Evolutionary conservation across 2,888 invertebrate species (phyloP), one percentile per base, ranked within the genome.

Genomic region (Villa cingulata): DNA sequence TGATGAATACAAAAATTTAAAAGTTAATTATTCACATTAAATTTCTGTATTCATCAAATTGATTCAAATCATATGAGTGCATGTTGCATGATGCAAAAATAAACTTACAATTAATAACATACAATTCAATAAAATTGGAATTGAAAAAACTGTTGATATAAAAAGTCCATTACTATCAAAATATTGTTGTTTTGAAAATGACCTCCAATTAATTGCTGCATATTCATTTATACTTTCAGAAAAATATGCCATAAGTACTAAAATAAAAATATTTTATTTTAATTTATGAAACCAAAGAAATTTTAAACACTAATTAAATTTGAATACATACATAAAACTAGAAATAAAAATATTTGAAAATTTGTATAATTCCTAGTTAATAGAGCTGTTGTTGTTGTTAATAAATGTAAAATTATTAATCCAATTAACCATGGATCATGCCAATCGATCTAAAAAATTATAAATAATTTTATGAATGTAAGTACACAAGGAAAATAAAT

Each of bases 141-240:
- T 82, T n/a, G 90, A 92, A 70, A 91, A 91, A 19, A 92, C 87
- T 14, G 90, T 78, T 1, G 92, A 92, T 74, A 94, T 91, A 65
- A 94, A 94, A 45, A 92, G 73, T 18, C 94, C 94, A 71, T 86
- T 86, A 59, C 86, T 86, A 67, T 94, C 94, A 66, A 94, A 94
- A 68, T 92, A 94, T 63, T 92, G 92, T 59, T 94, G 90, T 57
- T 81, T 78, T 0, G 92, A 86, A 68, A 94, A 91, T 49, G 81
- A 72, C 59, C 82, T 79, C 89, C 90, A 92, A 67, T 92, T 83
- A 53, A 75, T 75, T 0, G 92, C 88, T 4, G 90, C 92, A 53
- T 87, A 77, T 72, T 88, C 83, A 65, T 94, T 94, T 56, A 94
- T 86, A 58, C 77, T 84, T 70, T 92, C 91, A 19, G 92, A 88